A percentile compares a stretch with the other conserved stretches of the same genome.
Evolutionary conservation across 2,113 vertebrate species (phyloP).

Genomic region (Syrmaticus mikado): DNA sequence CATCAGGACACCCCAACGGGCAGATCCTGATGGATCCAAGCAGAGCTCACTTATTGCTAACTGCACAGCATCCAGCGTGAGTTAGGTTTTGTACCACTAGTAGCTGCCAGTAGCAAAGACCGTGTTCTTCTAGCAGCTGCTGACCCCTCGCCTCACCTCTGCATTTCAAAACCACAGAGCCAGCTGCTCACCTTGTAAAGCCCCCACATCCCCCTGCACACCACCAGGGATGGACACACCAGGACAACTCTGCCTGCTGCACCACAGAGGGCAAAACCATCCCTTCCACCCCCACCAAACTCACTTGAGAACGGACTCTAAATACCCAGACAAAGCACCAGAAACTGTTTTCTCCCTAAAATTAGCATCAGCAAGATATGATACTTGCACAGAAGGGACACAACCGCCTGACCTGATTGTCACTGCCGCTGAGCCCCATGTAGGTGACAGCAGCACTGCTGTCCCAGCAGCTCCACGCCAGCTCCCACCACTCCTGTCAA

Average conservation of each 20-base stretch:
- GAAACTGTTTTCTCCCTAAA: neutral
- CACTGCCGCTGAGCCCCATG: fast-evolving
- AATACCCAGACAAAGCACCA: neutral
- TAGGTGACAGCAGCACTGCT: fast-evolving
- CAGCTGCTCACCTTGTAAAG: neutral
- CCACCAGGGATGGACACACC: neutral
- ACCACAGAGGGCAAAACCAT: neutral
- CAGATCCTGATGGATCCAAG: neutral
- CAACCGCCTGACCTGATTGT: fast-evolving
- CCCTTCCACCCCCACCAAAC: neutral
- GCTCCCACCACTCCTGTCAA: neutral
- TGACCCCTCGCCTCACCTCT: neutral
- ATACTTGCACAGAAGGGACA: neutral
- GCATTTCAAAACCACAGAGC: fast-evolving
- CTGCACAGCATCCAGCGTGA: fast-evolving
- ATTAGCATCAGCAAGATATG: neutral
- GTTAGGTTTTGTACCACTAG: fast-evolving
- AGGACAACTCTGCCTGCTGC: neutral
- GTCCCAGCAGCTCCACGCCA: neutral
- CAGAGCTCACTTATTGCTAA: neutral
- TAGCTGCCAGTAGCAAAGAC: neutral
- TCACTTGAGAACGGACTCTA: neutral
- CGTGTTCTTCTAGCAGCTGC: neutral
- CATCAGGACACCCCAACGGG: neutral
- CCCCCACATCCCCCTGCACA: neutral